Evolutionary conservation across 1,140 invertebrate species (phyloP).

Genomic region (Drosophila ogumai): DNA sequence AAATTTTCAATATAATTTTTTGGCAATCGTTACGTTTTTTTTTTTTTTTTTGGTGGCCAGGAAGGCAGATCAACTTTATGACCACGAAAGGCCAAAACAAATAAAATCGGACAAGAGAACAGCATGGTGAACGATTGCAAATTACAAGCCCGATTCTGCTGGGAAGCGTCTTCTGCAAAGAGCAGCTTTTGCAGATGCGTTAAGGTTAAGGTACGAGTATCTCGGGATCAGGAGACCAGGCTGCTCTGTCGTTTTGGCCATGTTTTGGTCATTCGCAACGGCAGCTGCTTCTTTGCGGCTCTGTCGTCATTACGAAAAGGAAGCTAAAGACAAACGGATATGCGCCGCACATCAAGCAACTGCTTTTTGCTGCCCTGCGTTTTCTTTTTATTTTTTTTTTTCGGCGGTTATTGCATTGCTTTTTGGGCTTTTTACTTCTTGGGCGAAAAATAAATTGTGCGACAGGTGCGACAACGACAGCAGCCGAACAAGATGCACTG

Average conservation of each 20-base stretch:
- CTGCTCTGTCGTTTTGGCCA: slow-evolving; percentile 28
- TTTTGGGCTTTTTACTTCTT: slow-evolving; percentile 69
- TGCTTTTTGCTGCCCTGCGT: slow-evolving; percentile 57
- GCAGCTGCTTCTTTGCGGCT: slow-evolving; percentile 76
- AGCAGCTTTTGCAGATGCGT: slow-evolving; percentile 5
- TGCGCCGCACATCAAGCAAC: slow-evolving; percentile 79
- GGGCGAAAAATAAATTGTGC: slow-evolving; percentile 82
- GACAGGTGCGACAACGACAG: slow-evolving; percentile 77
- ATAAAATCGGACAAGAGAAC: slow-evolving; percentile 81
- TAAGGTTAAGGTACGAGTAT: slow-evolving; percentile 49
- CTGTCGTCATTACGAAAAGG: slow-evolving; percentile 79
- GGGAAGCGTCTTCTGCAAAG: slow-evolving; percentile 20
- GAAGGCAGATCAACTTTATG: slow-evolving; percentile 65
- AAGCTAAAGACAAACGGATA: slow-evolving; percentile 83
- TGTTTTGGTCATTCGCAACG: slow-evolving; percentile 41
- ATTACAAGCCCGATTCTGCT: slow-evolving; percentile 61
- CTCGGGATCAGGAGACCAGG: slow-evolving; percentile 57
- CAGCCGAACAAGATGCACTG: slow-evolving; percentile 38
- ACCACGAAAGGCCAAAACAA: slow-evolving; percentile 70
- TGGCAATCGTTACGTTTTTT: slow-evolving; percentile 48
- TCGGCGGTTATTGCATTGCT: slow-evolving; percentile 62
- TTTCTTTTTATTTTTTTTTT: slow-evolving; percentile 36
- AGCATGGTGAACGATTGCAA: slow-evolving; percentile 81
- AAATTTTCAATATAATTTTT: slow-evolving; percentile 63
- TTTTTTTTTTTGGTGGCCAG: background rate